Percentiles rank a stretch among this genome's conserved stretches.
Conservation (phyloP, 2,113 vertebrate species). For the Anser brachyrhynchus region DNA sequence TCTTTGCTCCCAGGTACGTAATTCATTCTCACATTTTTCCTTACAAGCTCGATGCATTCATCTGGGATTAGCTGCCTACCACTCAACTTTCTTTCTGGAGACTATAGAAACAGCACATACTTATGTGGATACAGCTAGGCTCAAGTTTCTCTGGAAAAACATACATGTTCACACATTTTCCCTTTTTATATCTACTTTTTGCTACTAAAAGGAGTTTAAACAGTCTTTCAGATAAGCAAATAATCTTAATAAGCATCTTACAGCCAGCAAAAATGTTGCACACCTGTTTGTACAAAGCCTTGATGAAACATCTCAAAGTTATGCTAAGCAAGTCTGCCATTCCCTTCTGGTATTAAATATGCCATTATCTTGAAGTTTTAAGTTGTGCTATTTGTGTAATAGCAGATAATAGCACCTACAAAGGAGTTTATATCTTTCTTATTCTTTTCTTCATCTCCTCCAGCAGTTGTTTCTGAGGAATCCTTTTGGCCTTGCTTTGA, state of each 20-base stretch:
- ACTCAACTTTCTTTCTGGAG: not conserved
- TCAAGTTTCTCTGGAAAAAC: conserved; percentile 8
- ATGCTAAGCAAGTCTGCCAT: not conserved
- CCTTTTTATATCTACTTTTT: not conserved
- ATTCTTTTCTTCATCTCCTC: conserved; percentile 5
- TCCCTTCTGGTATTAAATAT: conserved; percentile 36
- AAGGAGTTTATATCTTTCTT: not conserved
- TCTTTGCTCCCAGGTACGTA: not conserved
- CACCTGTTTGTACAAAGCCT: not conserved
- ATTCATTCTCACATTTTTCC: not conserved
- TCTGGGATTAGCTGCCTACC: not conserved
- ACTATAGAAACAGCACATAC: not conserved
- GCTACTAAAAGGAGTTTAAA: conserved; percentile 4
- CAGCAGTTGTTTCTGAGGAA: conserved; percentile 14
- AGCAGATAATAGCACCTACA: not conserved
- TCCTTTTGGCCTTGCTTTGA: conserved; percentile 4
- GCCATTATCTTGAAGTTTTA: conserved; percentile 15
- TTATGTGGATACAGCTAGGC: not conserved
- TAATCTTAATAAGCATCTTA: not conserved
- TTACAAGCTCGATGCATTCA: not conserved
- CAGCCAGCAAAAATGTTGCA: not conserved
- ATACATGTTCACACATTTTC: not conserved
- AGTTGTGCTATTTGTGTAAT: conserved; percentile 2
- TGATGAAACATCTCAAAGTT: conserved; percentile 34
- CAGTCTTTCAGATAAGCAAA: not conserved